Evolutionary conservation across 2,797 vertebrate genomes (phyloP), one percentile per base, ranked within the genome.

Genomic region (Sphaeramia orbicularis): DNA sequence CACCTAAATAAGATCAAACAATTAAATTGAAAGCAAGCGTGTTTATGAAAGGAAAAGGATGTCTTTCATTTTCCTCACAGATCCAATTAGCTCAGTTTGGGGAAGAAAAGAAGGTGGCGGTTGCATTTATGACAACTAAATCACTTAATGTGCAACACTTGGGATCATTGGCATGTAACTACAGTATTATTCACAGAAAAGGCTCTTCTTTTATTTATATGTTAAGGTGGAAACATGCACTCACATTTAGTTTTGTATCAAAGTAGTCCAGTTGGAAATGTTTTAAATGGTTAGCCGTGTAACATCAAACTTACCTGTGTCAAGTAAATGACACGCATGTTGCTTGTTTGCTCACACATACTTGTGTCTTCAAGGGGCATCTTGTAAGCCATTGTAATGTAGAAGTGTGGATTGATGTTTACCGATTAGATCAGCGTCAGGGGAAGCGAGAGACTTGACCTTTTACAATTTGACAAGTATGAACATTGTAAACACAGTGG

Each of bases 401-500:
- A 32, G 65, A 62, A 49, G 37, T 9, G 18, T 53, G 60, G 69
- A 80, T 78, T 81, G 81, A 87, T 90, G 85, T 89, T 87, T 78
- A 71, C 80, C 18, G 79, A 89, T 91, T 86, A 81, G 62, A 91
- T 90, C 85, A 53, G 67, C 24, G 27, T 65, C 51, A 37, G 54
- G 21, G 66, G 71, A 73, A 74, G 75, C 60, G 9, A 67, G 69
- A 71, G 76, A 78, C 81, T 85, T 90, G 91, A 91, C 91, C 87
- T 92, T 92, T 90, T 73, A 66, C 70, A 77, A 42, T 85, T 82
- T 89, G 86, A 90, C 85, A 84, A 84, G 86, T 81, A 66, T 48
- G 62, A 88, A 71, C 63, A 42, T 85, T 89, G 90, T 90, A 85
- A 92, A 91, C 91, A 87, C 74, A 24, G 58, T 35, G 51, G 82